Base-by-base conservation (phyloP, 2,113 vertebrate species). In the Ctenomys sociabilis region DNA sequence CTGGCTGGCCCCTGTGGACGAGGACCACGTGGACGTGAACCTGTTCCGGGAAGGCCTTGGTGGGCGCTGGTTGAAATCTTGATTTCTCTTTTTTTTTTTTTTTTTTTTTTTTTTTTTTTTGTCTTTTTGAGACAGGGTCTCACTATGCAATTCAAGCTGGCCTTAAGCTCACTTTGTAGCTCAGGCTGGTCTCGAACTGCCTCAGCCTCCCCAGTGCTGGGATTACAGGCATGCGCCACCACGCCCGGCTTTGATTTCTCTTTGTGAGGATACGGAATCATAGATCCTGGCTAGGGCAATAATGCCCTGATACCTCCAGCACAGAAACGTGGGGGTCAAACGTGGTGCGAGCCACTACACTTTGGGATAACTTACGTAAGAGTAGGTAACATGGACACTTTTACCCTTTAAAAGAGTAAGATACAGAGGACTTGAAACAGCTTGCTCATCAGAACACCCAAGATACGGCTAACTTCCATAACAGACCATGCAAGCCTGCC, bases 391-490 rank as follows among this genome's bases (percentile, higher is more conserved):
- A 94, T 66, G 21, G 57, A n/a, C 59, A 83, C n/a, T 64, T 92
- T 43, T 59, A 77, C 72, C 92, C 91, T 72, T 54, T 35, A 93
- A 93, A 83, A 82, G 40, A 88, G 64, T 92, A 64, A 73, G 86
- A 91, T 17, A 70, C 49, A 68, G 78, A 91, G 57, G 28, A 85
- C 95, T 43, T 82, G 52, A 91, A 89, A 78, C 94, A 30, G 28
- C 70, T 17, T 57, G 19, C 57, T 73, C 88, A 57, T 92, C 59
- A 90, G 61, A 96, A 68, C 28, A 93, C 72, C 87, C 75, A 88
- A 75, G 3, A 5, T 63, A 70, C 43, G n/a, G 16, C 40, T 87
- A 37, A 7, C 68, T 78, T 84, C 90, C 40, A 92, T 88, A 95
- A 88, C 57, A 14, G 49, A 80, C 75, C 84, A 22, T 84, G 95